Evolutionary conservation across 1,140 invertebrate species (phyloP).

Genomic region (Harlomillsia oculata): DNA sequence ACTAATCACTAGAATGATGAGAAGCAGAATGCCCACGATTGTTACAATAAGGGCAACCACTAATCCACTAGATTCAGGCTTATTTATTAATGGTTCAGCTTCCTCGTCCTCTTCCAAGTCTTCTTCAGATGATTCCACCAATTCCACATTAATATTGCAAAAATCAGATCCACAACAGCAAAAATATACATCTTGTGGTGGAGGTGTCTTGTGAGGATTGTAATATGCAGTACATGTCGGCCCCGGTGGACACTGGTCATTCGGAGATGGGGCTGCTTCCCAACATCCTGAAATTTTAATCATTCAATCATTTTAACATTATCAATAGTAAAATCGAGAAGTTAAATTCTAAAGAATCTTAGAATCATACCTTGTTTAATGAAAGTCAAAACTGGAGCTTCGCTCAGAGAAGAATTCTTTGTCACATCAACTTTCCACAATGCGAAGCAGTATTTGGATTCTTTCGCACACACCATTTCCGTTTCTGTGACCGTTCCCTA

Average conservation of each 20-base stretch:
- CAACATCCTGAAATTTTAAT: slow-evolving; percentile 21
- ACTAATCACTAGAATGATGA: background rate
- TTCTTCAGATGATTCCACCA: slow-evolving; percentile 8
- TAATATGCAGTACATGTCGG: background rate
- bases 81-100: too few relatives aligned
- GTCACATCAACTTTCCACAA: slow-evolving; percentile 6
- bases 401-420: too few relatives aligned
- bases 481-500: background rate
- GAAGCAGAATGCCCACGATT: background rate
- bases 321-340: too few relatives aligned
- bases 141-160: slow-evolving; percentile 24
- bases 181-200: slow-evolving; percentile 4
- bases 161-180: slow-evolving; percentile 19
- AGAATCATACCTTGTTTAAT: slow-evolving; percentile 18
- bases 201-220: background rate
- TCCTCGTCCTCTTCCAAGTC: background rate
- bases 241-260: background rate
- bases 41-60: background rate
- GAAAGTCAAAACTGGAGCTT: background rate
- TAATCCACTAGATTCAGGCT: too few relatives aligned
- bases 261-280: background rate
- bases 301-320: too few relatives aligned
- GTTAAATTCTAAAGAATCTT: too few relatives aligned
- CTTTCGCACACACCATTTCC: background rate
- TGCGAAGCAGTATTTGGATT: slow-evolving; percentile 8